Conservation (phyloP, 2,797 vertebrate species). For the Nyctalus aviator region DNA sequence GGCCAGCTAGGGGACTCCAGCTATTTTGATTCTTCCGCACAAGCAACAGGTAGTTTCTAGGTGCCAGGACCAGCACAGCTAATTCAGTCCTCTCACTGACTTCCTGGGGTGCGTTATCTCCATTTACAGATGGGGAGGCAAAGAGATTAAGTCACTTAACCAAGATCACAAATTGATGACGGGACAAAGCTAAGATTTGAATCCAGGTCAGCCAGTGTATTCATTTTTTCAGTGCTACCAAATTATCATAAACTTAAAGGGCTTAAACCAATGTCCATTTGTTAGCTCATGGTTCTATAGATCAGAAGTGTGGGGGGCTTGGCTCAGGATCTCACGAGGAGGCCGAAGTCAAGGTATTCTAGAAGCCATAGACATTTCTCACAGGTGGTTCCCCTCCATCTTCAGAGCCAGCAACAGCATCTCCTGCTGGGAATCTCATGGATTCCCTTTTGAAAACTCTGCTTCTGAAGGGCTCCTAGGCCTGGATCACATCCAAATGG, state of each 20-base stretch:
- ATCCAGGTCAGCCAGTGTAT: background rate
- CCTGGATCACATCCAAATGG: background rate
- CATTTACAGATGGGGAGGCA: background rate
- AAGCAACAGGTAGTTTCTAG: background rate
- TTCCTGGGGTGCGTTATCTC: background rate
- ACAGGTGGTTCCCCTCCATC: background rate
- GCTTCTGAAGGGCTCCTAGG: background rate
- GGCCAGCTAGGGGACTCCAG: background rate
- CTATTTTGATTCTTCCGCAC: background rate
- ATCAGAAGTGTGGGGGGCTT: background rate
- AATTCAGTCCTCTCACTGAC: background rate
- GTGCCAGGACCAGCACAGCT: background rate
- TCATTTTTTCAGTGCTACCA: background rate
- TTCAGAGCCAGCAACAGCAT: background rate
- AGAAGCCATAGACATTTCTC: background rate
- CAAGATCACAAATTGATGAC: background rate
- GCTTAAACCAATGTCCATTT: background rate
- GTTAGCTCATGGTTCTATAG: background rate
- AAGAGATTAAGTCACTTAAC: background rate
- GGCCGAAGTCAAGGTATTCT: background rate
- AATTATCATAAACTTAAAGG: background rate
- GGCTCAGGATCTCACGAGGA: background rate
- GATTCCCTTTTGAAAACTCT: background rate
- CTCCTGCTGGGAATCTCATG: background rate
- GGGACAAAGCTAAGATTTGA: background rate